Evolutionary conservation across 2,888 invertebrate genomes (phyloP).

Genomic region (Syrista parreyssii): DNA sequence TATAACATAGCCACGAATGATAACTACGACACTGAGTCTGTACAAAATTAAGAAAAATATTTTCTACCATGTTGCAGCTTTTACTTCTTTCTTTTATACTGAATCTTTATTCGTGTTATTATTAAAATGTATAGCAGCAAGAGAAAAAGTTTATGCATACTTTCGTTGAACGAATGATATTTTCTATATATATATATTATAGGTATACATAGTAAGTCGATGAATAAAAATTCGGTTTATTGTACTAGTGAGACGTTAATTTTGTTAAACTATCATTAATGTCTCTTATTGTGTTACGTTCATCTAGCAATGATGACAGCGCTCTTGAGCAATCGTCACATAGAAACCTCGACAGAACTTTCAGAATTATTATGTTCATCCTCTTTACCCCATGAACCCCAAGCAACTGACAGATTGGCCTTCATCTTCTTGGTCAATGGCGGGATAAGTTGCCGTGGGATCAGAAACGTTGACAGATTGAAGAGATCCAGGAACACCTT

Average conservation of each 20-base stretch:
- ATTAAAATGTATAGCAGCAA: neutral
- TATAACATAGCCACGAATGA: slow-evolving; percentile 49
- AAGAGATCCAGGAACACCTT: slow-evolving; percentile 98
- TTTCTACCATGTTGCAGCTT: neutral
- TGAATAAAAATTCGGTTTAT: neutral
- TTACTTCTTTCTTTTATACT: neutral
- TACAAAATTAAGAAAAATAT: neutral
- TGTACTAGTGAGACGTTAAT: neutral
- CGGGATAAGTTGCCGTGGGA: slow-evolving; percentile 92
- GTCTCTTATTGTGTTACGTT: neutral
- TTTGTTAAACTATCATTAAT: neutral
- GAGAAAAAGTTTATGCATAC: neutral
- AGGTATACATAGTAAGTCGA: neutral
- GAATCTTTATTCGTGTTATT: neutral
- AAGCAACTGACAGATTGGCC: slow-evolving; percentile 74
- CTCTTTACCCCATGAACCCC: slow-evolving; percentile 70
- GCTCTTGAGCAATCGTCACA: slow-evolving; percentile 26
- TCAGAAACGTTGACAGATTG: slow-evolving; percentile 95
- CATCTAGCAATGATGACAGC: neutral
- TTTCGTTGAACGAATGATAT: neutral
- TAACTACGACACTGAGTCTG: slow-evolving; percentile 12
- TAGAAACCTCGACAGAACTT: slow-evolving; percentile 47
- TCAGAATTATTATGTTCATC: slow-evolving; percentile 47
- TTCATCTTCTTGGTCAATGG: slow-evolving; percentile 87
- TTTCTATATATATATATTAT: neutral